Evolutionary conservation across 2,888 invertebrate species (phyloP), one percentile per base, ranked within the genome.

Genomic region (Alloplasta piceator): DNA sequence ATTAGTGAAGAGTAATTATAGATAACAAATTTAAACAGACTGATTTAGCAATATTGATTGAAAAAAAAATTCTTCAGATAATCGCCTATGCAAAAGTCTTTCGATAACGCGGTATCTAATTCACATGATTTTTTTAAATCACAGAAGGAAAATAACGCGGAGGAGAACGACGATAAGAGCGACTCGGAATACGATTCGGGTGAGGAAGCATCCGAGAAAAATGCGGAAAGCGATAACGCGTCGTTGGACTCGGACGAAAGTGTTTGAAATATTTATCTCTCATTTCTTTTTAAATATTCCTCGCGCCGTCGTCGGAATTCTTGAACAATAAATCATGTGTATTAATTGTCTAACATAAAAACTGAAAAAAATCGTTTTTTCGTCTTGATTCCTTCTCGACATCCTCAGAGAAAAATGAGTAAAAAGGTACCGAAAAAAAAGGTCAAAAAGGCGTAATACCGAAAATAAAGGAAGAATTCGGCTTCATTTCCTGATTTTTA

Each of bases 101-200:
- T 26, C 3, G 26, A 26, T 26, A 26, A 26, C 1, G 26, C 26
- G 26, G 1, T 2, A 26, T 26, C 3, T 26, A 26, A 26, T 26
- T 26, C 3, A 3, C 26, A 26, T 26, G 26, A 26, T 26, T 6
- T 50, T 0, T 9, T 50, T 50, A 4, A 2, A 1, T 52, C 46
- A n/a, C 72, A 72, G 76, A 73, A 64, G 64, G 16, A 41, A 5
- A 46, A 79, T 26, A 38, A 36, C 0, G 46, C 46, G 6, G 60
- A 71, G 14, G 48, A 52, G 2, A 56, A 66, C 4, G 52, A 83
- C 5, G 52, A 82, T 41, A 78, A 71, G 63, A 85, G 75, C 74
- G 84, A 83, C 61, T 83, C 82, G 50, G 85, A 85, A 55, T 73
- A 78, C 36, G 78, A 82, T 64, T 82, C 84, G n/a, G 82, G 72